Evolutionary conservation across 2,113 vertebrate genomes (phyloP).

Genomic region (Cnemophilus loriae): DNA sequence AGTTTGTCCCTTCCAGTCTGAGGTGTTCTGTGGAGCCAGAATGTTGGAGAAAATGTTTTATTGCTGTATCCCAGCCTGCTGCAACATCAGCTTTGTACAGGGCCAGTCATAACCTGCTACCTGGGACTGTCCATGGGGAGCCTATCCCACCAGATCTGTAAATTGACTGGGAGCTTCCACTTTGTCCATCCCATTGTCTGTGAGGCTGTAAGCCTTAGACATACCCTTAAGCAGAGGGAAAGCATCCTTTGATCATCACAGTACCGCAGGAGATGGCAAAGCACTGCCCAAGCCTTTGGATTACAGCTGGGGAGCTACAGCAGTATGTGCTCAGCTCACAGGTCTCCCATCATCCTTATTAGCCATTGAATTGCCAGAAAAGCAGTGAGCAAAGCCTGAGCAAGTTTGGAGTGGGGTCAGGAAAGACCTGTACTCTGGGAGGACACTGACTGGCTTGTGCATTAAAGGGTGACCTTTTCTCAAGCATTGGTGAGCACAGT

Average conservation of each 20-base stretch:
- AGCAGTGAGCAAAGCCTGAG: neutral
- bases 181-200: neutral
- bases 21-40: accelerated
- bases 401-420: accelerated
- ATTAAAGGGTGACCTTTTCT: neutral
- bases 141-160: neutral
- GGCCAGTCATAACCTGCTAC: neutral
- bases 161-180: neutral
- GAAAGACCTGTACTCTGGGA: neutral
- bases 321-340: neutral
- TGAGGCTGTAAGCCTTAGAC: neutral
- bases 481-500: neutral
- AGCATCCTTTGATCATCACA: neutral
- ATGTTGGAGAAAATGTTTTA: neutral
- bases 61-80: neutral
- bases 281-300: neutral
- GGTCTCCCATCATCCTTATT: neutral
- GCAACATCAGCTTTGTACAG: neutral
- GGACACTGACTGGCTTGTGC: neutral
- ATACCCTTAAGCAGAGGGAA: neutral
- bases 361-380: neutral
- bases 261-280: neutral
- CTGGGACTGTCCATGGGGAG: neutral
- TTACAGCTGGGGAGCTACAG: neutral
- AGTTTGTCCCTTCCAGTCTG: neutral